Evolutionary conservation across 1,140 invertebrate genomes (phyloP).

Genomic region (Gonatopus flavifemur): DNA sequence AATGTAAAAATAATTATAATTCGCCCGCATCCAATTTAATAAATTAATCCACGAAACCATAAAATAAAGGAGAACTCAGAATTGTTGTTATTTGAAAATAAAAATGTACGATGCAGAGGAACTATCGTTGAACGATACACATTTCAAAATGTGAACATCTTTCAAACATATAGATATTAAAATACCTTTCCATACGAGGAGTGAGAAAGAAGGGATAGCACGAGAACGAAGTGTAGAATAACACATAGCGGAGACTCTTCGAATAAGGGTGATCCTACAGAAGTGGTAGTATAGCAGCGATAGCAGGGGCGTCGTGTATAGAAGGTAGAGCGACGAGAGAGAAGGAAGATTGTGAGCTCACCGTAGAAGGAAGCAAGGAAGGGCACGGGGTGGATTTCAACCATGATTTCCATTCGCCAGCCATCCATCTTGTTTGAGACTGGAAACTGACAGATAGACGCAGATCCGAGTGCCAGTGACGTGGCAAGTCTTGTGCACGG

Average conservation of each 20-base stretch:
- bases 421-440: constrained; percentile 62
- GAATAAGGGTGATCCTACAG: constrained; percentile 31
- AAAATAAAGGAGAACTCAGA: too few relatives aligned
- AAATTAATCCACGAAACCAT: too few relatives aligned
- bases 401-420: constrained; percentile 61
- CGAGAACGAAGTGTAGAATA: constrained; percentile 35
- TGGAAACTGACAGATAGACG: constrained; percentile 61
- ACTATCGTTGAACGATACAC: too few relatives aligned
- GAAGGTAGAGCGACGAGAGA: background rate
- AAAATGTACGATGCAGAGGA: too few relatives aligned
- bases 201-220: too few relatives aligned
- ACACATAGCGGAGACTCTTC: constrained; percentile 28
- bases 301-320: constrained; percentile 17
- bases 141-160: too few relatives aligned
- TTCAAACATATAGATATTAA: too few relatives aligned
- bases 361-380: constrained; percentile 24
- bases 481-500: constrained; percentile 52
- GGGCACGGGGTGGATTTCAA: constrained; percentile 50
- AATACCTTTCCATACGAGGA: too few relatives aligned
- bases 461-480: constrained; percentile 58
- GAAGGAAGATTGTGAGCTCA: constrained; percentile 6
- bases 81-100: too few relatives aligned
- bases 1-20: too few relatives aligned
- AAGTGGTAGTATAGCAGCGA: too few relatives aligned
- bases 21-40: too few relatives aligned